These are phyloP conservation scores for Seladonia tumulorum DNA, from an alignment of 2,888 invertebrate genomes.

Conservation along the genomic window DNA sequence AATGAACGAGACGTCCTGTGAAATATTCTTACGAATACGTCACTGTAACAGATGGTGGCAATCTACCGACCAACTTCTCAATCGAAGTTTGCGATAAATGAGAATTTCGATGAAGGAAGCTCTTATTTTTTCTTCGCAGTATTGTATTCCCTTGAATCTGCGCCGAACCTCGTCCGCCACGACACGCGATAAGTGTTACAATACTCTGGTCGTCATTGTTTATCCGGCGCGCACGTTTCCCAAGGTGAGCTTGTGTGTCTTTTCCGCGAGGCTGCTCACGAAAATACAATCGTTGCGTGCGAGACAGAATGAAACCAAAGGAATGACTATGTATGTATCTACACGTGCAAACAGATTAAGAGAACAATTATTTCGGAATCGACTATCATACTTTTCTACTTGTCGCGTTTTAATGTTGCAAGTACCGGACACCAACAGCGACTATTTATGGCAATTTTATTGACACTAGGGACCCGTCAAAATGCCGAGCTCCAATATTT, in stretches of 20 bases:
- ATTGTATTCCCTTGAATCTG: background rate
- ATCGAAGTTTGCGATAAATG: no score
- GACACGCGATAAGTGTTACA: slow-evolving; percentile 5
- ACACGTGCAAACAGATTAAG: background rate
- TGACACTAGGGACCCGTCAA: no score
- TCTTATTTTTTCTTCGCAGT: background rate
- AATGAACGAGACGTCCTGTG: no score
- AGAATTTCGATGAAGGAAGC: no score
- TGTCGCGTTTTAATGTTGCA: background rate
- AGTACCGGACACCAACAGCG: no score
- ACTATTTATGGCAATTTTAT: no score
- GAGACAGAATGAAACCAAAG: background rate
- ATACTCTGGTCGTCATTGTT: slow-evolving; percentile 1
- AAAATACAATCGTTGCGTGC: background rate
- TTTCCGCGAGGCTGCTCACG: background rate
- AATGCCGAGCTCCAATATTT: no score
- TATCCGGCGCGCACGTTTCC: background rate
- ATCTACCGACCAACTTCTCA: no score
- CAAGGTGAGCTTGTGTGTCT: slow-evolving; percentile 12
- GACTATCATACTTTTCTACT: background rate
- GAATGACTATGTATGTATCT: background rate
- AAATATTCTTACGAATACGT: no score
- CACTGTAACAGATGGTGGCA: no score
- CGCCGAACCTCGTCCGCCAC: background rate
- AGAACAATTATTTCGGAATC: background rate